Base-by-base conservation (phyloP, 2,888 invertebrate genomes). In the Drosophila rellima region DNA sequence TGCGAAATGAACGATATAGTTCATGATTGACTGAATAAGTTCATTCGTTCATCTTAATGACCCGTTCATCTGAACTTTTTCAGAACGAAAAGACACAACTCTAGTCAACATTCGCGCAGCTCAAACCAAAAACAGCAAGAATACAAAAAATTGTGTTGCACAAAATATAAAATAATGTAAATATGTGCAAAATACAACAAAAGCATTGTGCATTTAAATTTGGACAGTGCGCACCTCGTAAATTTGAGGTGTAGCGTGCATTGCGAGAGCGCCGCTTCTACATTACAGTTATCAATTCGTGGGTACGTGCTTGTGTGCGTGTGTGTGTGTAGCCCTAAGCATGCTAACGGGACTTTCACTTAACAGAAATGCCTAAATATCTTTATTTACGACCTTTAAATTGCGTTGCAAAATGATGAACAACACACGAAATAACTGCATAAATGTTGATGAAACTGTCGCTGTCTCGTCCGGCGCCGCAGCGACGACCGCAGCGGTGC, bases 311-410 rank as follows among this genome's bases (percentile, higher is more conserved):
- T 17, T 18, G 37, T 31, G 26, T 35, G 26, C 13, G 5, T 47
- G 39, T 18, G 13, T 57, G 47, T 63, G 39, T 54, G 45, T 45
- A 52, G 60, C 35, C 52, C 59, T 35, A 73, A 33, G 45, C 52
- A 55, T 47, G 74, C 70, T 78, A 78, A 78, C 76, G 76, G 76
- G 70, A 78, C 76, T 76, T 76, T 76, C 76, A 55, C 76, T 65
- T 56, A 51, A 40, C 48, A 40, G 44, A 26, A 48, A 56, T 60
- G 61, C 35, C 47, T 17, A 47, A 60, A 45, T 40, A 54, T 51
- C 31, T 61, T 56, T 69, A 78, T 69, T 51, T 37, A 61, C 47
- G 26, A 54, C 44, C 18, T 62, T 61, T 35, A n/a, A 40, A 39
- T 63, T 56, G 40, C 26, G 13, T 63, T 78, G 42, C 60, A 75